Evolutionary conservation across 2,797 vertebrate species (phyloP).

Genomic region (Sciurus vulgaris): DNA sequence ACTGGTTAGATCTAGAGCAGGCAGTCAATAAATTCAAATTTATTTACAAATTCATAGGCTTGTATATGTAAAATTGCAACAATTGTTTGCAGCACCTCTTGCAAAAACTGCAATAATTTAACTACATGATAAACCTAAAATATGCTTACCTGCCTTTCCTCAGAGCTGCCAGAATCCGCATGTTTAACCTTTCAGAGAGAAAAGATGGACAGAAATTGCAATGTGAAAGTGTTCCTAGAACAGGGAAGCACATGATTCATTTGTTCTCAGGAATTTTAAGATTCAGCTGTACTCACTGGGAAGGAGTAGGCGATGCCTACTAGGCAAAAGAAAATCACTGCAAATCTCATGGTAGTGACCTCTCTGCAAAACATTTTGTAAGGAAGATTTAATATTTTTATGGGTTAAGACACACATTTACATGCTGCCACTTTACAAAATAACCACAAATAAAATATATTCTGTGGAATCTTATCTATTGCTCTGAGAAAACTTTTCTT

Average conservation of each 20-base stretch:
- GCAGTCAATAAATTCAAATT: background rate
- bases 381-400: background rate
- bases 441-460: background rate
- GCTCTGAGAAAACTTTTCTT: background rate
- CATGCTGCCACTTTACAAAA: background rate
- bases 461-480: background rate
- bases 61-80: background rate
- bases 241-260: background rate
- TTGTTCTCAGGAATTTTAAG: slow-evolving; percentile 24
- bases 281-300: slow-evolving; percentile 87
- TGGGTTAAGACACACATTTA: background rate
- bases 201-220: slow-evolving; percentile 64
- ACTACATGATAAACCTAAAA: background rate
- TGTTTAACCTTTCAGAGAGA: slow-evolving; percentile 82
- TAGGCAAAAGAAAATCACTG: slow-evolving; percentile 87
- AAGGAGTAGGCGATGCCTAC: slow-evolving; percentile 82
- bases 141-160: slow-evolving; percentile 86
- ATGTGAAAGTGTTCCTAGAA: background rate
- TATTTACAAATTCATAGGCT: background rate
- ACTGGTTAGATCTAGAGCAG: background rate
- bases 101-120: background rate
- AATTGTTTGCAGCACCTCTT: background rate
- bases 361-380: slow-evolving; percentile 84
- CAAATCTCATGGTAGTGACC: slow-evolving; percentile 85
- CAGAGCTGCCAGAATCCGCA: slow-evolving; percentile 83